A percentile compares a stretch with the other conserved stretches of the same genome.
phyloP scores from a whole-genome alignment of 30 jellyfish, hydroid and myxozoan species.

The Hydractinia echinata region DNA sequence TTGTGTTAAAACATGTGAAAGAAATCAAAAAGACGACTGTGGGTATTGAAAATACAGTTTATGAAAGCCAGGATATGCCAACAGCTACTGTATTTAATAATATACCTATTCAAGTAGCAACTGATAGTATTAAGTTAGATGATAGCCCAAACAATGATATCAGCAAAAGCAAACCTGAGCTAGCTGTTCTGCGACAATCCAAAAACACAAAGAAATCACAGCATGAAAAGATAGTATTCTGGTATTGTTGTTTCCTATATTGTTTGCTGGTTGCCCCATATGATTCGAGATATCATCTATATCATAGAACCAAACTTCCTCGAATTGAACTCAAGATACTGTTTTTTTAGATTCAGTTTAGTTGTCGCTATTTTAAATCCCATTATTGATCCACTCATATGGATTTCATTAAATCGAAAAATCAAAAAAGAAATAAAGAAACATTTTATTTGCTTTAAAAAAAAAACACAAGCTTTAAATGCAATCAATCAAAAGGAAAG shows the following conservation, averaged over 20 bases:
- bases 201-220: neutral
- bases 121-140: too few relatives aligned
- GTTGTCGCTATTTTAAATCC: neutral
- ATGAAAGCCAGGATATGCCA: too few relatives aligned
- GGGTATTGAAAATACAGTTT: too few relatives aligned
- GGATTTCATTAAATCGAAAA: neutral
- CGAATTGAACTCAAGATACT: neutral
- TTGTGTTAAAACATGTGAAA: neutral
- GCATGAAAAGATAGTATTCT: neutral
- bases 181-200: neutral
- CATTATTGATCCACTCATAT: neutral
- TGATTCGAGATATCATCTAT: neutral
- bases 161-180: neutral
- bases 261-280: conserved; percentile 5
- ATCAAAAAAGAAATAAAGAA: neutral
- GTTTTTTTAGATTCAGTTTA: neutral
- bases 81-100: too few relatives aligned
- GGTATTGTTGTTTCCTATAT: neutral
- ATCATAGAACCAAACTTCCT: neutral
- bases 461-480: neutral
- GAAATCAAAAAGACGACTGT: neutral
- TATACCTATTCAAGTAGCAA: too few relatives aligned
- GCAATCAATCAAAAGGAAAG: too few relatives aligned
- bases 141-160: too few relatives aligned
- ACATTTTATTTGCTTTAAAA: neutral